Evolutionary conservation across 2,888 invertebrate genomes (phyloP).

Genomic region (Hoplodrina blanda): DNA sequence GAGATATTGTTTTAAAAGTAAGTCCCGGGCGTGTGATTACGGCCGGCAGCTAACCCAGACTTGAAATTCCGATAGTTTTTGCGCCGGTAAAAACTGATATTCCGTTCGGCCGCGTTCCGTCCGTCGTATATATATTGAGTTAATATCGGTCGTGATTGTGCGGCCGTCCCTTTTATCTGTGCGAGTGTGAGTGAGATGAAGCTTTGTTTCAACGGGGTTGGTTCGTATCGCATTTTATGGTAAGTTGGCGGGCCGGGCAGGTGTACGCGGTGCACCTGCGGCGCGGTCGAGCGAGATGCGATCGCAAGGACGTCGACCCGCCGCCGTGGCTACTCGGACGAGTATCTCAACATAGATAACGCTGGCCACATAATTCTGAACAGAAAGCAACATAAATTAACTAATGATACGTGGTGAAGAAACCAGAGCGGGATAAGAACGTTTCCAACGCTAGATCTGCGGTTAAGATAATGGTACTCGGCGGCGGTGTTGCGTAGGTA

Average conservation of each 20-base stretch:
- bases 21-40: conserved; percentile 86
- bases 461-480: conserved; percentile 73
- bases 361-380: conserved; percentile 81
- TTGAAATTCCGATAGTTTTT: conserved; percentile 90
- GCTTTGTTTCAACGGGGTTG: conserved; percentile 84
- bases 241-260: conserved; percentile 88
- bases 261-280: conserved; percentile 89
- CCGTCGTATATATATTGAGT: conserved; percentile 88
- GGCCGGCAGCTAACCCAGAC: conserved; percentile 83
- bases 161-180: conserved; percentile 74
- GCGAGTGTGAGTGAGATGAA: conserved; percentile 79
- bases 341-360: conserved; percentile 81
- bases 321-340: conserved; percentile 69
- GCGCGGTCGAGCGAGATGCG: conserved; percentile 86
- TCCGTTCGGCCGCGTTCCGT: conserved; percentile 86
- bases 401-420: conserved; percentile 82
- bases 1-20: conserved; percentile 88
- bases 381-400: conserved; percentile 85
- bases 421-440: conserved; percentile 75
- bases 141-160: conserved; percentile 89
- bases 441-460: conserved; percentile 74
- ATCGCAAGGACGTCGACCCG: conserved; percentile 87
- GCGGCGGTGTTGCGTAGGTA: conserved; percentile 64
- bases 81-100: conserved; percentile 89
- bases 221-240: conserved; percentile 89